A percentile compares a stretch with the other conserved stretches of the same genome.
These are phyloP conservation scores for Drosophila navojoa DNA, from an alignment of 1,140 invertebrate genomes.

Conservation along the genomic window DNA sequence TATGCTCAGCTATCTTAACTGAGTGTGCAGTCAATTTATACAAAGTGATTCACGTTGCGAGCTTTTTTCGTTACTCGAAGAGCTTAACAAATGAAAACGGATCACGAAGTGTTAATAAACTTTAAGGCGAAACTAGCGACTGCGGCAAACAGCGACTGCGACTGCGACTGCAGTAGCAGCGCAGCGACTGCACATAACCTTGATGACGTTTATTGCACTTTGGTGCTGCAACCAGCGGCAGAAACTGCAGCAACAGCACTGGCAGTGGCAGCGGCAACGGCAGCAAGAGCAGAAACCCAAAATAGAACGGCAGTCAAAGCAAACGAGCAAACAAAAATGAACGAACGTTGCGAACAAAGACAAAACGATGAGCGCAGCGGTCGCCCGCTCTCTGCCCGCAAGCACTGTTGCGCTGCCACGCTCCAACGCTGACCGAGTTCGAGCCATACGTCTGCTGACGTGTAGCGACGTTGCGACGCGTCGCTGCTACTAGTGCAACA, in stretches of 20 bases:
- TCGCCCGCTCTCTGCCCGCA: conserved; percentile 18
- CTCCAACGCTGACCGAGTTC: conserved; percentile 59
- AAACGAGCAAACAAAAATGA: conserved; percentile 50
- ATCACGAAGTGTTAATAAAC: conserved; percentile 55
- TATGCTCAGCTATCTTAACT: conserved; percentile 19
- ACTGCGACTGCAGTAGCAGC: conserved; percentile 22
- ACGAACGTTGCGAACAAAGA: conserved; percentile 40
- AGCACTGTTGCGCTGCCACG: conserved; percentile 6
- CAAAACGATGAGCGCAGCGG: conserved; percentile 39
- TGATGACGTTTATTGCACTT: conserved; percentile 80
- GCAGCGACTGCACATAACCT: conserved; percentile 61
- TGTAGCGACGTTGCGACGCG: conserved; percentile 23
- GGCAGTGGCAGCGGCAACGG: conserved; percentile 17
- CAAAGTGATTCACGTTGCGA: conserved; percentile 45
- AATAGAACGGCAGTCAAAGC: conserved; percentile 59
- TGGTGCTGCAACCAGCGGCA: conserved; percentile 43
- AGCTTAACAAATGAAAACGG: conserved; percentile 40
- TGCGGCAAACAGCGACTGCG: conserved; percentile 17
- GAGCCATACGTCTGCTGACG: conserved; percentile 47
- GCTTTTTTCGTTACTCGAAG: conserved; percentile 25
- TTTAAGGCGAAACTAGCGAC: conserved; percentile 38
- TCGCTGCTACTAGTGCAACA: conserved; percentile 30
- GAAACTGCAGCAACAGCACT: conserved; percentile 20
- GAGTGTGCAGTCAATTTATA: conserved; percentile 36
- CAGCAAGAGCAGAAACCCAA: conserved; percentile 41